Evolutionary conservation across 2,888 invertebrate species (phyloP).

Genomic region (Drosophila anomelani): DNA sequence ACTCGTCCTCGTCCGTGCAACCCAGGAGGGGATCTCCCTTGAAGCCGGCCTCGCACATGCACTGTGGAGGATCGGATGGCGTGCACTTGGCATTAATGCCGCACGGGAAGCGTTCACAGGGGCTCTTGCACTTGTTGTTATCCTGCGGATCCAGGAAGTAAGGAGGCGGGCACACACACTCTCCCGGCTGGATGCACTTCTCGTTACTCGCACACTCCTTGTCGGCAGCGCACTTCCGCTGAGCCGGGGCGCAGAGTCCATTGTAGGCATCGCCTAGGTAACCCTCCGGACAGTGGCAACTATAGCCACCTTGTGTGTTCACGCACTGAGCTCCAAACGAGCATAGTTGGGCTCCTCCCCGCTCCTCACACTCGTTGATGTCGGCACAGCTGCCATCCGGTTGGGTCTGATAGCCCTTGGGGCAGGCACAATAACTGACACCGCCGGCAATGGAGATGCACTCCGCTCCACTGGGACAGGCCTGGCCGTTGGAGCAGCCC

Average conservation of each 20-base stretch:
- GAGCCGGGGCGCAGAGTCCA: slow-evolving; percentile 92
- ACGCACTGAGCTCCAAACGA: slow-evolving; percentile 95
- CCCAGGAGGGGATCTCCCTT: slow-evolving; percentile 94
- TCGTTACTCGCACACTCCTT: slow-evolving; percentile 94
- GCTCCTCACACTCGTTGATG: slow-evolving; percentile 92
- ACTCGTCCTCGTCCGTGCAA: slow-evolving; percentile 94
- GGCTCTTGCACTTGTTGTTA: slow-evolving; percentile 95
- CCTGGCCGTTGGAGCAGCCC: slow-evolving; percentile 92
- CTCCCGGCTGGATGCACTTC: slow-evolving; percentile 95
- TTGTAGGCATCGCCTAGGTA: slow-evolving; percentile 93
- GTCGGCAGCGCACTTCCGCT: slow-evolving; percentile 92
- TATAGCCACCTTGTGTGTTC: slow-evolving; percentile 91
- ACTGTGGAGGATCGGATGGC: slow-evolving; percentile 94
- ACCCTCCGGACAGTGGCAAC: slow-evolving; percentile 92
- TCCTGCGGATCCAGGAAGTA: slow-evolving; percentile 93
- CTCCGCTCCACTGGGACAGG: slow-evolving; percentile 94
- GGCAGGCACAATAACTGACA: slow-evolving; percentile 96
- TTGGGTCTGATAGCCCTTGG: slow-evolving; percentile 92
- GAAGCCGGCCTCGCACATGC: slow-evolving; percentile 94
- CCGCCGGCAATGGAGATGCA: slow-evolving; percentile 95
- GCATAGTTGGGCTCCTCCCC: slow-evolving; percentile 89
- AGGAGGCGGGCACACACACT: slow-evolving; percentile 96
- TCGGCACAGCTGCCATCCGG: slow-evolving; percentile 92
- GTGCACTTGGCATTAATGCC: slow-evolving; percentile 96
- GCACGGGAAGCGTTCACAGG: slow-evolving; percentile 95